Percentiles rank a stretch among this genome's conserved stretches.
Evolutionary conservation across 2,113 vertebrate species (phyloP).

Genomic region (Phrynocephalus versicolor): DNA sequence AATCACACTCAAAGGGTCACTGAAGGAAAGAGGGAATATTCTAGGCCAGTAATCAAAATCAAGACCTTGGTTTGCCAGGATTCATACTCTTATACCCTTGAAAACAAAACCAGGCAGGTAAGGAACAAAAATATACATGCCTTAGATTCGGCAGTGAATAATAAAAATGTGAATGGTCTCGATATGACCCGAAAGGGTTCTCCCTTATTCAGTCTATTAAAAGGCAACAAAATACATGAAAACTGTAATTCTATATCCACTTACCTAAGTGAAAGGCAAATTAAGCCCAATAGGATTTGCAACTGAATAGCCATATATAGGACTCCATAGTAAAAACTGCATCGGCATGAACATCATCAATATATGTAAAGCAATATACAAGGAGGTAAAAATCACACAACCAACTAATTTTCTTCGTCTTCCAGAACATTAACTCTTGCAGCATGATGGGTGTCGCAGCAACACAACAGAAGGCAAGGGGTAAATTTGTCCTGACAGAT

Average conservation of each 20-base stretch:
- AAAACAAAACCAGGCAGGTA: not conserved
- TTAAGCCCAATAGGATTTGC: no score
- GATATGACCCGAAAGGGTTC: not conserved
- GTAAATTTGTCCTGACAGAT: not conserved
- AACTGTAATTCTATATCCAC: not conserved
- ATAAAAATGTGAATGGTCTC: not conserved
- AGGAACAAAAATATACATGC: not conserved
- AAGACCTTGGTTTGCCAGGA: no score
- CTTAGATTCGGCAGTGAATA: no score
- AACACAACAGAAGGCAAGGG: not conserved
- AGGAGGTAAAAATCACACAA: not conserved
- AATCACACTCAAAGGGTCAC: not conserved
- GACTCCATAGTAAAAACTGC: no score
- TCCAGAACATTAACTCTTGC: not conserved
- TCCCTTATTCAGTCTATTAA: not conserved
- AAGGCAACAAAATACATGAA: not conserved
- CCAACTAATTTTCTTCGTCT: not conserved
- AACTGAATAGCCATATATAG: no score
- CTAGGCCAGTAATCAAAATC: no score
- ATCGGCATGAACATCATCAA: not conserved
- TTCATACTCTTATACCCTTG: no score
- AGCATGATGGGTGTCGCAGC: not conserved
- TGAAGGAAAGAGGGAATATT: not conserved
- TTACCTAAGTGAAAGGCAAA: no score
- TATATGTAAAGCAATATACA: conserved; percentile 30